Base-by-base conservation (phyloP, 1,140 invertebrate genomes). In the Calliopsis andreniformis region DNA sequence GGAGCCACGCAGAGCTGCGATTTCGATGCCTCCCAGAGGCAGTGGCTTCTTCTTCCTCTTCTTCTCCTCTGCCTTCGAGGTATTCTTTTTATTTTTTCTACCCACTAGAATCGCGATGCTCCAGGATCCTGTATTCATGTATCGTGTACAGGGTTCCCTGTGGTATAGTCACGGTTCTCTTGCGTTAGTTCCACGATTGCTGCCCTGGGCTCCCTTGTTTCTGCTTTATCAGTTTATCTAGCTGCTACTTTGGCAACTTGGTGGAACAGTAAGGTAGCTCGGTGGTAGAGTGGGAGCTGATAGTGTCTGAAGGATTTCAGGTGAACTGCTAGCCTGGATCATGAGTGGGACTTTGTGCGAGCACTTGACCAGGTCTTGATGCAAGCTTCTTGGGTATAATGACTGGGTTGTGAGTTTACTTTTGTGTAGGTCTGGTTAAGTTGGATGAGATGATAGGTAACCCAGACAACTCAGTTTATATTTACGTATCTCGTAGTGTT, bases 1-100 rank as follows among this genome's bases (percentile, higher is more conserved):
- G 83, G 79, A 82, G 86, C 80, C 82, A 87, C 82, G 84, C 82
- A 86, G 35, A 39, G 84, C 58, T 76, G 76, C 79, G 79, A 86
- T 79, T 72, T 84, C 85, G 79, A 80, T 76, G 80, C 82, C 80
- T 83, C 76, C 58, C 73, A 62, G 73, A 77, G 80, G 61, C 59
- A 73, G 66, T 51, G 43, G 56, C 68, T 43, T 58, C 68, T 79
- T 30, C 32, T 43, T 28, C 66, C 8, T 28, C 67, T 58, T 58
- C 69, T 56, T 72, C 61, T 58, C 51, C 61, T 61, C 49, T 32
- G 64, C 43, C 59, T 49, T 63, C 61, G 62, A 62, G 18, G 42
- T 72, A 42, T 62, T 72, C 32, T 72, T 56, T 49, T 70, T 61
- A 35, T 70, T 61, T 70, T 62, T 62, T 47, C 30, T 10, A 3